Base-by-base conservation (phyloP, 2,888 invertebrate species). In the Tenthredo scrophulariae region DNA sequence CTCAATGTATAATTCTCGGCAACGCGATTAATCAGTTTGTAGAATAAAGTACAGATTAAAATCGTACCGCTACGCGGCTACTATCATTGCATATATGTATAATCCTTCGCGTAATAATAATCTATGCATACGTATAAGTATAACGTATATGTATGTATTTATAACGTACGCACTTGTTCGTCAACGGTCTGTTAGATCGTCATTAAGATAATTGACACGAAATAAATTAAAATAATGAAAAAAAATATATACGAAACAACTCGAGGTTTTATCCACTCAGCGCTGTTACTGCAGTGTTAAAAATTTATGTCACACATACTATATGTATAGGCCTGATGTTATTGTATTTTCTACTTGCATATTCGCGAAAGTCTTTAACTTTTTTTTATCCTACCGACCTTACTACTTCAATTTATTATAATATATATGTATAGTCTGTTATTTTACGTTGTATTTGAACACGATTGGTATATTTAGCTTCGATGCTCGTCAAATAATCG, bases 131-230 rank as follows among this genome's bases (percentile, higher is more conserved):
- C 1, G 2, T 22, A 62, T 62, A 62, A 26, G 26, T 10, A 62
- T 5, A n/a, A 58, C n/a, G 26, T 62, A 22, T 58, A 58, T 22
- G 18, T 62, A 62, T 22, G 13, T 62, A 62, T 26, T 26, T 9
- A 13, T 62, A 62, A 26, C 26, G 2, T 62, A 62, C 62, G 62
- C 62, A 62, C 62, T 62, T 13, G 62, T 62, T 26, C 18, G 29
- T 33, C 29, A 67, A 33, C 26, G 15, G 67, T 33, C 6, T 33
- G 29, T 33, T 33, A 67, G 67, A 67, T 67, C 67, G 18, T 18
- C 67, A 33, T 67, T 67, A 67, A 67, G 67, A 67, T 67, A 67
- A 67, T 67, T 18, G 67, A 33, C 67, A 67, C 67, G 67, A 29
- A 67, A 67, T 6, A 67, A 13, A 67, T 13, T 4, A 33, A 67